A percentile compares a stretch with the other conserved stretches of the same genome.
These are phyloP conservation scores for Strongylocentrotus purpuratus DNA, from an alignment of 35 echinoderm and acorn worm genomes.

Conservation along the genomic window DNA sequence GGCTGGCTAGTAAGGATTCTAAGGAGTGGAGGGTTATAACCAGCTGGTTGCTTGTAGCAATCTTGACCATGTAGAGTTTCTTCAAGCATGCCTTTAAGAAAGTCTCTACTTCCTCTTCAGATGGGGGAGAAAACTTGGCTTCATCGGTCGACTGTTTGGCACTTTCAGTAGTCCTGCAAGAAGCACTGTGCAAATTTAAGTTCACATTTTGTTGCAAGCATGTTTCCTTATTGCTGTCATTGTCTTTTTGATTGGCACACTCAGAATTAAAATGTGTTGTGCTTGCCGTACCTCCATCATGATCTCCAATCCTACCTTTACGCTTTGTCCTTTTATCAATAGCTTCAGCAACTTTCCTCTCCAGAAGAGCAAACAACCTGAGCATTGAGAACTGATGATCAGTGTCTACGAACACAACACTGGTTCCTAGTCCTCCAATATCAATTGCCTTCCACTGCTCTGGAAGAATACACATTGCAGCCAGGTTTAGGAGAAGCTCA, in stretches of 20 bases:
- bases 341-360: constrained; percentile 52
- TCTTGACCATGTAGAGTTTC: constrained; percentile 67
- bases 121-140: neutral
- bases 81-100: constrained; percentile 80
- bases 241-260: neutral
- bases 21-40: constrained; percentile 82
- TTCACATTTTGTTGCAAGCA: neutral
- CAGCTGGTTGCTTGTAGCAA: constrained; percentile 75
- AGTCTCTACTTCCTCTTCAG: constrained; percentile 64
- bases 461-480: constrained; percentile 77
- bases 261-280: neutral
- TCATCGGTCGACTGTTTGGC: neutral
- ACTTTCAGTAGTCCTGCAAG: neutral
- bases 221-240: neutral
- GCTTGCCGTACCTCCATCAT: neutral
- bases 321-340: constrained; percentile 24
- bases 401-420: constrained; percentile 84
- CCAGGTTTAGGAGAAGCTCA: constrained; percentile 80
- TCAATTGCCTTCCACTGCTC: constrained; percentile 58
- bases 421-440: constrained; percentile 66
- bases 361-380: constrained; percentile 73
- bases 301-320: neutral
- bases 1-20: constrained; percentile 77
- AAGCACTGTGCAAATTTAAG: neutral
- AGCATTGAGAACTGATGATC: constrained; percentile 95